Conservation (phyloP, 2,113 vertebrate species). For the Corynorhinus townsendii region DNA sequence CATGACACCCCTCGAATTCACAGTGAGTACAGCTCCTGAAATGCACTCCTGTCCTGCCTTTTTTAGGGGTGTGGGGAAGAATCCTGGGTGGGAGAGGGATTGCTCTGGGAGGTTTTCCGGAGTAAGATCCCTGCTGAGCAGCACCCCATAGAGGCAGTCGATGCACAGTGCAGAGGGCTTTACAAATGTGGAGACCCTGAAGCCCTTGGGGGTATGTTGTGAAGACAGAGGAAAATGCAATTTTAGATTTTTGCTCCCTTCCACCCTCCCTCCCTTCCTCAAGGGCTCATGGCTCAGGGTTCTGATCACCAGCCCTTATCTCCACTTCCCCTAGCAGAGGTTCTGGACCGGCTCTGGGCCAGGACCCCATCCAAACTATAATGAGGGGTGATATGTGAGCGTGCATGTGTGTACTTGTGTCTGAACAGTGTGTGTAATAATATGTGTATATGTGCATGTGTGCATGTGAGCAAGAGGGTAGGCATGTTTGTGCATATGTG, state of each 20-base stretch:
- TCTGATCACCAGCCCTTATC: background rate
- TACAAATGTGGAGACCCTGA: background rate
- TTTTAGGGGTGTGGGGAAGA: background rate
- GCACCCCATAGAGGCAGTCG: fast-evolving
- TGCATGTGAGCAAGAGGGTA: background rate
- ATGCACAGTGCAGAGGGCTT: background rate
- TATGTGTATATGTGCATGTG: background rate
- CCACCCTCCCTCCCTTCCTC: background rate
- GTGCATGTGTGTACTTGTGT: background rate
- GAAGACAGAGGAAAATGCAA: background rate
- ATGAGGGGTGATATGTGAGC: background rate
- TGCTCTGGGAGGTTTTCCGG: background rate
- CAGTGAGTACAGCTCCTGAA: slow-evolving; percentile 47
- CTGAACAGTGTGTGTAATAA: too few species aligned
- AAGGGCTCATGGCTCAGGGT: background rate
- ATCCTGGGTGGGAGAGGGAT: background rate
- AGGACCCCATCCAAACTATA: background rate
- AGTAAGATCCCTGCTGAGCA: background rate
- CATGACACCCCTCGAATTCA: slow-evolving; percentile 47
- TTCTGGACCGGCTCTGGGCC: background rate
- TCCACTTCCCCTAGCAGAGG: background rate
- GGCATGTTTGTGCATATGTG: background rate
- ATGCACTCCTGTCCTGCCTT: fast-evolving
- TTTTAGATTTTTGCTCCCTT: background rate
- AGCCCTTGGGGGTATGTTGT: background rate